Evolutionary conservation across 2,888 invertebrate species (phyloP), one percentile per base, ranked within the genome.

Genomic region (Zele albiditarsus): DNA sequence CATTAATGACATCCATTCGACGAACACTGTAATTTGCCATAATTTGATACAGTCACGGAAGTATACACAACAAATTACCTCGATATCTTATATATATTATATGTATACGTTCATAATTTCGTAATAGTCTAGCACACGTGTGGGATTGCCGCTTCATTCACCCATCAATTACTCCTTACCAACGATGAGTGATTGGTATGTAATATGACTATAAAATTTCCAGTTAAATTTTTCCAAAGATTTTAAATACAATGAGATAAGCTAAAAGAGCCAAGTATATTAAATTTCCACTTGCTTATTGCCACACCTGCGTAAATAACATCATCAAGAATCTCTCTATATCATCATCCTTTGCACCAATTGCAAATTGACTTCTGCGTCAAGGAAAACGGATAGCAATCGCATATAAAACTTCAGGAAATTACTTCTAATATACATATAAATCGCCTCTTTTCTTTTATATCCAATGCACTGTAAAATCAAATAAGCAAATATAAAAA

Each of bases 1-100:
- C 20, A 20, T 53, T 62, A 28, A 28, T 62, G 14, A 28, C n/a
- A 28, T 62, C 6, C 28, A 27, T 62, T 62, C 14, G n/a, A 28
- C 5, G n/a, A 12, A 5, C 28, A 28, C 62, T 62, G 31, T 62
- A 62, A 62, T 62, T 62, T 62, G 3, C 28, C 10, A 31, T 62
- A 31, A 62, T 62, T 20, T 53, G 8, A 20, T 20, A 20, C 20
- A 20, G 53, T 53, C 53, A 53, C 53, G 53, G 53, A 53, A 53
- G 53, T 53, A 53, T n/a, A 53, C 20, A 53, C 53, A 53, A 53
- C 53, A 20, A 53, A 53, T 53, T 53, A 53, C 20, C 20, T 23
- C 23, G 8, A 20, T 53, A 20, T 49, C 12, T 49, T 20, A 49
- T 46, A 38, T 12, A 38, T 38, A 3, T n/a, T 53, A n/a, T 2